A percentile compares a stretch with the other conserved stretches of the same genome.
Conservation (phyloP, 2,113 vertebrate genomes). For the Prolemur simus region DNA sequence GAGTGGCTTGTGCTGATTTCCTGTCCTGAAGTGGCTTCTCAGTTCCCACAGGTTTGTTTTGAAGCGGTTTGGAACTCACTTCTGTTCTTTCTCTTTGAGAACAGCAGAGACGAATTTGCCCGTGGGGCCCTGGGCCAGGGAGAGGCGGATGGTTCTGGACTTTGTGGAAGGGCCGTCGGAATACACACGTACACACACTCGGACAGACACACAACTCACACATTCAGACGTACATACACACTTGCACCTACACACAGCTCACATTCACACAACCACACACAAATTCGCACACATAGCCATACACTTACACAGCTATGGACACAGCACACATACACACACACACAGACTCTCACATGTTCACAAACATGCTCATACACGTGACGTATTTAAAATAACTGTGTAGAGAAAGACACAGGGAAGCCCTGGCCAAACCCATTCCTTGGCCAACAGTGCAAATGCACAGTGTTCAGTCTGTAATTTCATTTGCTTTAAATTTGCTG, state of each 20-base stretch:
- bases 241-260: neutral
- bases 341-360: neutral
- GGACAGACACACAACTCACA: neutral
- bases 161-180: neutral
- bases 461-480: neutral
- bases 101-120: neutral
- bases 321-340: no score
- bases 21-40: neutral
- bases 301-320: neutral
- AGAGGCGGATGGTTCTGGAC: neutral
- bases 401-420: neutral
- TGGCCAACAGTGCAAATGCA: neutral
- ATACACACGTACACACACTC: neutral
- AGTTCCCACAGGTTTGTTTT: neutral
- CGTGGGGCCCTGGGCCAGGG: neutral
- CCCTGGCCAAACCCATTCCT: neutral
- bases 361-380: neutral
- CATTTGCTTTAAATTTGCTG: slow-evolving; percentile 57
- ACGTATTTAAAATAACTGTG: neutral
- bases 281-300: no score
- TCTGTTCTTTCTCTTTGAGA: neutral
- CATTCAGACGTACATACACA: no score
- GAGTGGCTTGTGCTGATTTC: neutral
- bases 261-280: neutral
- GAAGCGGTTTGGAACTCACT: neutral